These are phyloP conservation scores for Noctua fimbriata DNA, from an alignment of 2,888 invertebrate genomes.

Conservation along the genomic window DNA sequence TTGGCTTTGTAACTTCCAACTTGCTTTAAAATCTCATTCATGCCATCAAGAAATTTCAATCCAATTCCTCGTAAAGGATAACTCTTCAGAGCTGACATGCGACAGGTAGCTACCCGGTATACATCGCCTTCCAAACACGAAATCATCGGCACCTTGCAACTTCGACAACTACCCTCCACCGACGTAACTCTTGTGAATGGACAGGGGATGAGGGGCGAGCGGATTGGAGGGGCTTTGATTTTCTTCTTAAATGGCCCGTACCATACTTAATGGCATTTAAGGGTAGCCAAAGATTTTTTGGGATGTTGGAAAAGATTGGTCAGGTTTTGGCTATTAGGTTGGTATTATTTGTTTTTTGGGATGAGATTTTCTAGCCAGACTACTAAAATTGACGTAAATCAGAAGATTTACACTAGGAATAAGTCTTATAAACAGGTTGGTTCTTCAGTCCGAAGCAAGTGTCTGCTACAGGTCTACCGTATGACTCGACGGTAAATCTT, in stretches of 20 bases:
- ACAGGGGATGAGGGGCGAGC: constrained; percentile 30
- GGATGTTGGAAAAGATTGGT: neutral
- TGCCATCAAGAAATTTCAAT: neutral
- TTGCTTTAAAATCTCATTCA: neutral
- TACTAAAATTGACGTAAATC: neutral
- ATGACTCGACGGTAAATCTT: too few species aligned
- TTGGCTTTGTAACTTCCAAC: neutral
- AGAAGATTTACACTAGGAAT: neutral
- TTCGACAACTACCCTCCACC: constrained; percentile 46
- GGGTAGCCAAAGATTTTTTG: neutral
- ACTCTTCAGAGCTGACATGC: constrained; percentile 15
- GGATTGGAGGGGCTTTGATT: constrained; percentile 45
- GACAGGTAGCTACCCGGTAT: constrained; percentile 31
- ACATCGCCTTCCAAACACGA: constrained; percentile 44
- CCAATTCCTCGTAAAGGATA: neutral
- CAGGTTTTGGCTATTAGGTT: neutral
- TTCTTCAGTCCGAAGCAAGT: neutral
- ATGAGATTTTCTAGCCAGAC: too few species aligned
- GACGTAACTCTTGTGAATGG: constrained; percentile 52
- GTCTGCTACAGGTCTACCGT: neutral
- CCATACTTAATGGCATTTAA: constrained; percentile 23
- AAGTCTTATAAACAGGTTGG: neutral
- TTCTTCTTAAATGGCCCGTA: constrained; percentile 32
- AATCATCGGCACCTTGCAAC: constrained; percentile 53
- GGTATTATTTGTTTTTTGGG: too few species aligned